Evolutionary conservation across 2,113 vertebrate species (phyloP), one percentile per base, ranked within the genome.

Genomic region (Poicephalus gulielmi): DNA sequence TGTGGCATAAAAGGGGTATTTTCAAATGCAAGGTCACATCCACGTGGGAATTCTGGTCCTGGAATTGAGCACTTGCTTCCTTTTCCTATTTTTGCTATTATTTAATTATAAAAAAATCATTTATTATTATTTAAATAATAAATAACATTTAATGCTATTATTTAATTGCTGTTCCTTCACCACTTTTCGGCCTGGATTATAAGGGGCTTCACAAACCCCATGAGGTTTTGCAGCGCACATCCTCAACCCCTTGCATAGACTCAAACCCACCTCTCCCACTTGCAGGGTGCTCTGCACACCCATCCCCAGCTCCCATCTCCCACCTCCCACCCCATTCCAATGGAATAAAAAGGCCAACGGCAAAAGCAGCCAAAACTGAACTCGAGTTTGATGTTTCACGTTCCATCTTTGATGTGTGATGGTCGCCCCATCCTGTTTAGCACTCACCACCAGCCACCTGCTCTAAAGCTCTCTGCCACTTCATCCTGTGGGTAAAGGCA

Each of bases 211-310:
- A 8, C n/a, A 28, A 25, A 39, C 53, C 8, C n/a, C 35, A 20
- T 0, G 7, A 41, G 49, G 88, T 24, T 49, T n/a, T 20, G 23
- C 43, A 12, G 16, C 1, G 3, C 19, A 2, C 10, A 23, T 33
- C 73, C 53, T 77, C 31, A 30, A 17, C 46, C 39, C 57, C 44
- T n/a, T 11, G 1, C 2, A 28, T 19, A 28, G 49, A 9, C 28
- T 13, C 7, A 7, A 23, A 18, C 1, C 64, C 37, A 13, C 20
- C 15, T 53, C 79, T 41, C 44, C 46, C 35, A 6, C 37, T 39
- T 20, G 4, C 25, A 6, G 44, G 15, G 7, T 5, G 17, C 10
- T 12, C 71, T 6, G 24, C 43, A 53, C 50, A 24, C 35, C 39
- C 17, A 4, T 17, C 44, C 9, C 41, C 73, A 37, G 28, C 17